phyloP scores from a whole-genome alignment of 1,140 invertebrate genomes.

The Drosophila funebris region DNA sequence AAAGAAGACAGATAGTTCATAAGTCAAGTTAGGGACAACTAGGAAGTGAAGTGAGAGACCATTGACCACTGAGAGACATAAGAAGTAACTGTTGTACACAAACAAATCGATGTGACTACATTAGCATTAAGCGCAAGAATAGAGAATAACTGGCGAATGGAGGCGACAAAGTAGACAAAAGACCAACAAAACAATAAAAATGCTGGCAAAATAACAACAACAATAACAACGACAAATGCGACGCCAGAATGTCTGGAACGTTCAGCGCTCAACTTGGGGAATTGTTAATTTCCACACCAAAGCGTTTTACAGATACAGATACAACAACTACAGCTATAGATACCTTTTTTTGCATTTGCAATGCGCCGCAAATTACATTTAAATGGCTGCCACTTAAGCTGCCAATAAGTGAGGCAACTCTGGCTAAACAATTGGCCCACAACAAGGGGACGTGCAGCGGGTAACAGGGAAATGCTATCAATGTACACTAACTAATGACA shows the following conservation, averaged over 20 bases:
- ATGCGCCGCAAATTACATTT: constrained; percentile 66
- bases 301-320: constrained; percentile 11
- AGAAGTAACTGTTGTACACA: constrained; percentile 21
- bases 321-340: constrained; percentile 16
- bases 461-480: neutral
- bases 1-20: constrained; percentile 29
- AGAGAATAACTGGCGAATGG: neutral
- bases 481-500: constrained; percentile 48
- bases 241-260: constrained; percentile 38
- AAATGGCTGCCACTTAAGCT: constrained; percentile 69
- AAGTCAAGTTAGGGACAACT: constrained; percentile 26
- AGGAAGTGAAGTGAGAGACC: constrained; percentile 30
- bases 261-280: constrained; percentile 7
- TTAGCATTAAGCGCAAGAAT: constrained; percentile 44
- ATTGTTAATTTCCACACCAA: constrained; percentile 39
- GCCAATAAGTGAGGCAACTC: constrained; percentile 40
- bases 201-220: neutral
- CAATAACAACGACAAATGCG: neutral
- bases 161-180: neutral
- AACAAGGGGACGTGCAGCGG: no score
- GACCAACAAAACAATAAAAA: constrained; percentile 5
- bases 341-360: constrained; percentile 39
- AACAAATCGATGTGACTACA: constrained; percentile 72
- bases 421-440: neutral
- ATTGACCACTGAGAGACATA: constrained; percentile 10